Evolutionary conservation across 1,140 invertebrate genomes (phyloP), one percentile per base, ranked within the genome.

Genomic region (Philotrypesis tridentata): DNA sequence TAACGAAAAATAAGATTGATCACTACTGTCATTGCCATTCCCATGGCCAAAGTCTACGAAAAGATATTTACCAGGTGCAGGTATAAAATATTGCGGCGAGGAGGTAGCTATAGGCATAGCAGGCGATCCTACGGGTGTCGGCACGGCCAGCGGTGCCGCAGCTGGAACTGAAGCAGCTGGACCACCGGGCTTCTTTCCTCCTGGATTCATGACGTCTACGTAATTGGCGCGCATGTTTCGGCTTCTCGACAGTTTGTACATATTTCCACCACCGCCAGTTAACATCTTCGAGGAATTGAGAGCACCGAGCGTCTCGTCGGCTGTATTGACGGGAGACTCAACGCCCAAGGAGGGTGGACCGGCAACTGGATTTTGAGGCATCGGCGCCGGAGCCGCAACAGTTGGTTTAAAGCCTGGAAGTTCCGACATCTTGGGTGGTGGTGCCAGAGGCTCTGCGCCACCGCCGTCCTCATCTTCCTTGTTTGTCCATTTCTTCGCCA

Each of bases 401-500:
- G 71, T 21, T 40, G 84, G 48, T 33, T 87, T 88, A 2, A 91
- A 89, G 73, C 88, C 89, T 21, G 77, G 31, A 82, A 93, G 88
- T 23, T 95, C 94, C 3, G 93, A 86, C 89, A 95, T 95, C 89
- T 95, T 96, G 8, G 95, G 96, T 60, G 97, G 97, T 82, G 96
- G 96, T 84, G 95, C 95, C 63, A 95, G 90, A 40, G 94, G 92
- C 63, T 87, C 89, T 11, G 93, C 88, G n/a, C 90, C 87, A 40
- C 92, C 93, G 6, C 95, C 94, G 14, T 92, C 94, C 86, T 94
- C 94, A 65, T 94, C 95, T 85, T 97, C 96, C 67, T 94, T 94
- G 90, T 98, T 97, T n/a, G 94, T 93, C 97, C 97, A 98, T 83
- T 93, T 93, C 85, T 97, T 97, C 84, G 94, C 95, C 11, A 95